Evolutionary conservation across 1,140 invertebrate species (phyloP).

Genomic region (Zaprionus davidi): DNA sequence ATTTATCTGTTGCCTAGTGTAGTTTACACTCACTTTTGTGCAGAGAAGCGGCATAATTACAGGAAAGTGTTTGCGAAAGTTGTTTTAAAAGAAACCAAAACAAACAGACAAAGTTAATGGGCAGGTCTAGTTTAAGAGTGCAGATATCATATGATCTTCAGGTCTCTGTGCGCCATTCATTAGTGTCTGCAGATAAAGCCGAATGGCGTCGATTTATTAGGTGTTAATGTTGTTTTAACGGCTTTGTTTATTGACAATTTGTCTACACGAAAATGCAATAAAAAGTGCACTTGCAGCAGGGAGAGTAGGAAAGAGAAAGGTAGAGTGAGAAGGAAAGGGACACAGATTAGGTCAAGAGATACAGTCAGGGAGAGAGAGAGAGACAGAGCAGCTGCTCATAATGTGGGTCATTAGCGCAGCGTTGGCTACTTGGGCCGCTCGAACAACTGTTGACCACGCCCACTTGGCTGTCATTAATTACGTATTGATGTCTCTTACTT

Average conservation of each 20-base stretch:
- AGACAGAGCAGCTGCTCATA: conserved; percentile 21
- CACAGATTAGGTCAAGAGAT: neutral
- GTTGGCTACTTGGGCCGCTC: conserved; percentile 19
- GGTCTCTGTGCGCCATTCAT: neutral
- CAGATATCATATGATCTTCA: neutral
- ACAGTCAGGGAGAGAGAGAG: neutral
- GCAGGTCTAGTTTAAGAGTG: neutral
- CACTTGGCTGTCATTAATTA: conserved; percentile 59
- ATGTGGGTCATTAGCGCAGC: conserved; percentile 68
- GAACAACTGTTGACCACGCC: conserved; percentile 47
- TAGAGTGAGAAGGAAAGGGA: neutral
- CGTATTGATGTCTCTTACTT: conserved; percentile 58
- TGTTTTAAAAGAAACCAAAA: neutral
- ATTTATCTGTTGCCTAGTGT: neutral
- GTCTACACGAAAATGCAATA: conserved; percentile 42
- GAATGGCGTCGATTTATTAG: conserved; percentile 23
- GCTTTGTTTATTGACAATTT: conserved; percentile 37
- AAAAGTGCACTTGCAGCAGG: conserved; percentile 37
- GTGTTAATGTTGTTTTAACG: conserved; percentile 14
- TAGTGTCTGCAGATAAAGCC: neutral
- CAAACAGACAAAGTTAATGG: neutral
- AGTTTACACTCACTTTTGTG: neutral
- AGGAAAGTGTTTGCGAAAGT: conserved; percentile 6
- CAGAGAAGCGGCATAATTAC: neutral
- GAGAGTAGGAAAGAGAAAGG: neutral